Evolutionary conservation across 92 coral and sea anemone species (phyloP), one percentile per base, ranked within the genome.

Genomic region (Porites divaricata): DNA sequence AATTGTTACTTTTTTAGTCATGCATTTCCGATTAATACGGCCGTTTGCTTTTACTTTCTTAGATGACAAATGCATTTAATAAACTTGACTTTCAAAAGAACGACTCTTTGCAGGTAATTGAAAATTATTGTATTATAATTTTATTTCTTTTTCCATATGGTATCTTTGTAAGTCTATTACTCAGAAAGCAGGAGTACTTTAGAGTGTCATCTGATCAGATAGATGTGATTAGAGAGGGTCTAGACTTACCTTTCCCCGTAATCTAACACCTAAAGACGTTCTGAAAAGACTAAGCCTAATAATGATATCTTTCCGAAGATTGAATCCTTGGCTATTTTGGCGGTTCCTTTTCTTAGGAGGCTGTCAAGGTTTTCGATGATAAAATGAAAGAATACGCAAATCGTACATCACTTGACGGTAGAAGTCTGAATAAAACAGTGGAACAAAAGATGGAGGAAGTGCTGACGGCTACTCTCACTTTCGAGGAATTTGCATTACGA

Each of bases 381-480:
- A 79, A 57, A 14, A 24, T 79, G 14, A 15, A 63, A 3, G 57
- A 63, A 6, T 63, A 63, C 41, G 50, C 51, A 6, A 65, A 78
- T 21, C 10, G 9, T 16, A 78, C 70, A 16, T 51, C 53, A 0
- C 28, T 9, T 13, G 19, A 6, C 16, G 54, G 26, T 28, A 1
- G 14, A 56, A 24, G 54, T 25, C 6, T 6, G 25, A 66, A 50
- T 21, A 25, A 13, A 16, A 67, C 84, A 10, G 20, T 0, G 2
- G 26, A 56, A 45, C 77, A 69, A 45, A 70, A 57, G 21, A 81
- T 81, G 77, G 59, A 28, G 14, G 54, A 70, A 8, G 77, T 70
- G 0, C 58, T 81, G 16, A 15, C 14, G 24, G 85, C 68, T 4
- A 25, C 80, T 6, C 15, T 11, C 16, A 4, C 10, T 1, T 58